Evolutionary conservation across 2,888 invertebrate species (phyloP).

Genomic region (Rhimphoctona megacephalus): DNA sequence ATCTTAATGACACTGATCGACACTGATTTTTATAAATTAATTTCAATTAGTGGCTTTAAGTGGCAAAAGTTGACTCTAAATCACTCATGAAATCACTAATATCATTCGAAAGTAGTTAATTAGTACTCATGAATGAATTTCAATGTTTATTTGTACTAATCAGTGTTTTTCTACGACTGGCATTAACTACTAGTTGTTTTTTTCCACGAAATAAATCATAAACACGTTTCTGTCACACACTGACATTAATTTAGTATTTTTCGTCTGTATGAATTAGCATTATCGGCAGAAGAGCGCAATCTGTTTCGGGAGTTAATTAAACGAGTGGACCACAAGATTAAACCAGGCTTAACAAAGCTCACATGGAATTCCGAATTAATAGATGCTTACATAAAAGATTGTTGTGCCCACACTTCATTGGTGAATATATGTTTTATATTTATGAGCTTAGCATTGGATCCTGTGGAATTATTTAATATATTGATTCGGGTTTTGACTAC

Average conservation of each 20-base stretch:
- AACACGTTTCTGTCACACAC: not conserved
- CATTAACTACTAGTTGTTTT: not conserved
- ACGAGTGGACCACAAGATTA: constrained; percentile 88
- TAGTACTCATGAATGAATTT: not conserved
- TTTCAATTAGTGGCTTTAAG: not conserved
- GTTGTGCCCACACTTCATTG: constrained; percentile 88
- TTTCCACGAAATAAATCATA: not conserved
- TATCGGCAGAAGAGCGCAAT: constrained; percentile 91
- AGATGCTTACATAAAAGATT: constrained; percentile 90
- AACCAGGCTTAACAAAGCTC: constrained; percentile 90
- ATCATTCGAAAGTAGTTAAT: not conserved
- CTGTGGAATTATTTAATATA: not conserved
- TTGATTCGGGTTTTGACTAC: not conserved
- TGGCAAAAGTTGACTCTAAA: not conserved
- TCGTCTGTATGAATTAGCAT: constrained; percentile 83
- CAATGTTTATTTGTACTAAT: too few relatives aligned
- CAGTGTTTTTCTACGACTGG: not conserved
- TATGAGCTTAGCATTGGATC: not conserved
- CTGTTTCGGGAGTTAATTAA: constrained; percentile 91
- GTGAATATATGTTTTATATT: constrained; percentile 82
- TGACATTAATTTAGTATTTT: constrained; percentile 1
- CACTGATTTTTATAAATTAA: not conserved
- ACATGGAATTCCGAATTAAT: constrained; percentile 91
- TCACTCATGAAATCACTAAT: not conserved
- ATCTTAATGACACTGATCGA: not conserved